Evolutionary conservation across 1,140 invertebrate species (phyloP).

Genomic region (Lepidurus packardi): DNA sequence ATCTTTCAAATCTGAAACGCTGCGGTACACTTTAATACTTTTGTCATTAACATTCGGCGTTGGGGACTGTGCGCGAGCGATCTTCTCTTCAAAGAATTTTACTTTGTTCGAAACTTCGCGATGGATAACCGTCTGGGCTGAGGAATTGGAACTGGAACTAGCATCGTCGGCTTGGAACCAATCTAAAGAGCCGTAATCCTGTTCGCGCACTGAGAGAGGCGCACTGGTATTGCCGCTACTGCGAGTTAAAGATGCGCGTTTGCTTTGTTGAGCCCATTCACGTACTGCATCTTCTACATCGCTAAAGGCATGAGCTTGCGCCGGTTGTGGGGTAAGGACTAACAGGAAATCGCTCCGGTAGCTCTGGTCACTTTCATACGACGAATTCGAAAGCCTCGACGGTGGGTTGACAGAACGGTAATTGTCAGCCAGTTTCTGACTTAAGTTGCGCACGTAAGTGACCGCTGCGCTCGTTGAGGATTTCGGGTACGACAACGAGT

Average conservation of each 20-base stretch:
- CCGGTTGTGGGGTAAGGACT: conserved; percentile 47
- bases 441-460: not conserved
- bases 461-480: not conserved
- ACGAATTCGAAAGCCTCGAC: conserved; percentile 43
- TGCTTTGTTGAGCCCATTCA: conserved; percentile 46
- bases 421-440: not conserved
- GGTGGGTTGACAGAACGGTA: not conserved
- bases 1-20: conserved; percentile 10
- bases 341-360: conserved; percentile 49
- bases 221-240: not conserved
- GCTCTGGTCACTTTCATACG: conserved; percentile 43
- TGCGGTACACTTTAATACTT: not conserved
- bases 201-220: not conserved
- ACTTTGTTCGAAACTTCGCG: conserved; percentile 65
- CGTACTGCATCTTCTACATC: conserved; percentile 48
- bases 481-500: conserved; percentile 6
- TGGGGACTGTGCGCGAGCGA: not conserved
- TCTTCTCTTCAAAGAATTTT: conserved; percentile 66
- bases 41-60: not conserved
- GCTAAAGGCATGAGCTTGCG: conserved; percentile 39
- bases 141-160: conserved; percentile 38
- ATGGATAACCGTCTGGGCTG: conserved; percentile 40
- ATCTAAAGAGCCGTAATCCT: not conserved
- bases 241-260: not conserved
- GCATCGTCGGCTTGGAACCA: not conserved